Evolutionary conservation across 2,113 vertebrate genomes (phyloP).

Genomic region (Callopanchax toddi): DNA sequence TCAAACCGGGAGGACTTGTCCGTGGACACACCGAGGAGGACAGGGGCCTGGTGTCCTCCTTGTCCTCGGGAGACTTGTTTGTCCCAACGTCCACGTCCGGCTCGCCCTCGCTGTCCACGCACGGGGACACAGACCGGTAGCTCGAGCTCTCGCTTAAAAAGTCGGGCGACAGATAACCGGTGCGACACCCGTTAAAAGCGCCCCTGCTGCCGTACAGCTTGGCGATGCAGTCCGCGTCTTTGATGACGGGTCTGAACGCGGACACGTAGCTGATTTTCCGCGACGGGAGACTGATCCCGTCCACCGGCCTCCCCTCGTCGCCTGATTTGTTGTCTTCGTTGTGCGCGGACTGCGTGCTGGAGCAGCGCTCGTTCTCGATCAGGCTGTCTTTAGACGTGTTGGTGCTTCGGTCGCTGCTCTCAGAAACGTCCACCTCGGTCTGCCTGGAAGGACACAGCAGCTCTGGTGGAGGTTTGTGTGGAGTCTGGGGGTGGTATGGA

Average conservation of each 20-base stretch:
- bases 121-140: conserved; percentile 90
- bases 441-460: conserved; percentile 81
- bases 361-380: conserved; percentile 82
- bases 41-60: conserved; percentile 79
- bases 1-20: conserved; percentile 61
- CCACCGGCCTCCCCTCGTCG: conserved; percentile 83
- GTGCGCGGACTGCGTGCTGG: conserved; percentile 83
- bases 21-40: conserved; percentile 69
- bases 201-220: conserved; percentile 91
- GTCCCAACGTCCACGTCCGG: conserved; percentile 95
- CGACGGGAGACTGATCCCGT: conserved; percentile 77
- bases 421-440: conserved; percentile 74
- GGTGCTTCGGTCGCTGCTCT: conserved; percentile 82
- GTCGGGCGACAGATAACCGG: conserved; percentile 90
- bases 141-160: conserved; percentile 94
- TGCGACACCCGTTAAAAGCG: conserved; percentile 76
- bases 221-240: conserved; percentile 92
- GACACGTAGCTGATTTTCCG: conserved; percentile 93
- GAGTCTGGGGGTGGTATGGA: conserved; percentile 86
- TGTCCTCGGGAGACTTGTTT: conserved; percentile 85
- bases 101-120: conserved; percentile 91
- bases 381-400: conserved; percentile 83
- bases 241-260: conserved; percentile 94
- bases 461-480: conserved; percentile 82
- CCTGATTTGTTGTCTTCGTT: conserved; percentile 86